Evolutionary conservation across 1,140 invertebrate species (phyloP), one percentile per base, ranked within the genome.

Genomic region (Popillia japonica): DNA sequence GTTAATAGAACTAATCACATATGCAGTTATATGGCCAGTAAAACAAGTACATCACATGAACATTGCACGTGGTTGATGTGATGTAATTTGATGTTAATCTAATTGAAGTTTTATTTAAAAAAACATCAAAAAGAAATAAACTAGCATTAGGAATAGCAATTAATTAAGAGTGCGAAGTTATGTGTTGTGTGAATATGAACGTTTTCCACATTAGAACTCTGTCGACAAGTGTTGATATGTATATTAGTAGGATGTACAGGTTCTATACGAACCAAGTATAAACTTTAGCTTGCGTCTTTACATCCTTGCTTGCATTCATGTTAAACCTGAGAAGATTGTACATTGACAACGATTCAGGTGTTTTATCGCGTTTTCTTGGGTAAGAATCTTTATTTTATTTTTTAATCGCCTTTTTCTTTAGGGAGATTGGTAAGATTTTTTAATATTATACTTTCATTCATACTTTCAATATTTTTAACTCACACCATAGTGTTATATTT

Each of bases 371-470:
- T 74, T 41, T 73, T 34, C 17, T 76, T 76, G 77, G 78, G 78
- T 79, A 79, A 79, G 55, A 76, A 40, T 59, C 61, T 75, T 64
- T 55, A 34, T 78, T 78, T 72, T 79, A 74, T 22, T 78, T 2
- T 78, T 78, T 61, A 64, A 41, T 68, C 23, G 9, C 40, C 11
- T 68, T 68, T 78, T 78, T 73, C 44, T 78, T 22, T 64, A 44
- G 76, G 78, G 64, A 72, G 76, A 76, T 77, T 68, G 78, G 78
- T 79, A 79, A 79, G 78, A 59, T 79, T 79, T 79, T 77, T 42
- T 68, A 14, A 77, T 79, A 72, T 77, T 75, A 75, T 75, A 40
- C 22, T 27, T 68, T 68, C 34, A 10, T 75, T 75, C 34, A 23
- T 75, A 44, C 27, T 42, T 44, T 44, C 34, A 48, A 48, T 75